These are phyloP conservation scores for Lasioglossum morio DNA, from an alignment of 2,888 invertebrate genomes.

Conservation along the genomic window DNA sequence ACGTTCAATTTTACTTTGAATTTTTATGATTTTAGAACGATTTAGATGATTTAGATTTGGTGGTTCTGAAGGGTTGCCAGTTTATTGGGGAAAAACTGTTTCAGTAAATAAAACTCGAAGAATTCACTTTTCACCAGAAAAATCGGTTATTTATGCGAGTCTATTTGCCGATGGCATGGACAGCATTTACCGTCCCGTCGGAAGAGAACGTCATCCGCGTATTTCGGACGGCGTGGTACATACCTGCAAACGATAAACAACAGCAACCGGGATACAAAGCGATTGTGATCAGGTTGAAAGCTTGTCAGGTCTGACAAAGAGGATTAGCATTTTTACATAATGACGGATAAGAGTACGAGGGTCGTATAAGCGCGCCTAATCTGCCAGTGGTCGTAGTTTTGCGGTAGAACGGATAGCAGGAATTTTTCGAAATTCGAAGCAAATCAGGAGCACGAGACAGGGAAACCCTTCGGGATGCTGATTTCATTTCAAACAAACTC, in stretches of 20 bases:
- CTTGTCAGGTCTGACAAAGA: constrained; percentile 62
- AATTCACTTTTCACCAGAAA: no score
- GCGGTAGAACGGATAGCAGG: constrained; percentile 41
- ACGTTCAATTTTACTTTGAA: no score
- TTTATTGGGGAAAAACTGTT: no score
- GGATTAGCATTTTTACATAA: constrained; percentile 74
- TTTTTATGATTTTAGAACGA: no score
- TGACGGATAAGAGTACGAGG: constrained; percentile 57
- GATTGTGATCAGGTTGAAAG: constrained; percentile 27
- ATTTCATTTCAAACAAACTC: constrained; percentile 4
- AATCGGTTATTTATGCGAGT: constrained; percentile 17
- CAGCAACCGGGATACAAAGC: constrained; percentile 15
- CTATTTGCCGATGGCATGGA: constrained; percentile 19
- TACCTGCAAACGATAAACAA: constrained; percentile 40
- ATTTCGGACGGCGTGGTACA: neutral
- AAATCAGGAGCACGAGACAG: constrained; percentile 19
- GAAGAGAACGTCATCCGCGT: neutral
- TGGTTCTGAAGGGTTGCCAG: no score
- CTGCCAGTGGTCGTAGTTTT: constrained; percentile 53
- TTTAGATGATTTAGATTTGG: no score
- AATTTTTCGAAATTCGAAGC: constrained; percentile 42
- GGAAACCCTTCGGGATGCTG: neutral
- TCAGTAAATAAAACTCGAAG: no score
- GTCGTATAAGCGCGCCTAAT: constrained; percentile 65
- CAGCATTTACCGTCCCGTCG: constrained; percentile 18